These are phyloP conservation scores for Herpailurus yagouaroundi DNA, from an alignment of 2,113 vertebrate species.

Conservation along the genomic window DNA sequence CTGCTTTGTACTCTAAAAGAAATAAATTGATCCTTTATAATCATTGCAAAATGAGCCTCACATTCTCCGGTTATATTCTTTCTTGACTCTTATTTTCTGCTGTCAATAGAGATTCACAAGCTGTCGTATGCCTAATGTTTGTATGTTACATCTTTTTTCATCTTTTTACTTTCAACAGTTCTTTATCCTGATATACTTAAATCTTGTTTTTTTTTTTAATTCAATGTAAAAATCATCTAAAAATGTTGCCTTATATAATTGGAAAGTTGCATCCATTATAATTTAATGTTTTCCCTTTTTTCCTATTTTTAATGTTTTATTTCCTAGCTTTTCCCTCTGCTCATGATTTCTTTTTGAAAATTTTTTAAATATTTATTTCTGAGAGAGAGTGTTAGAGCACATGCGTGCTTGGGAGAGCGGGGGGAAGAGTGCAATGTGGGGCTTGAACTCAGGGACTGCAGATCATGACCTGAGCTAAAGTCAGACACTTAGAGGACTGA, in stretches of 20 bases:
- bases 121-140: neutral
- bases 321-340: neutral
- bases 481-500: too few relatives aligned
- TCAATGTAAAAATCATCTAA: neutral
- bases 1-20: neutral
- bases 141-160: neutral
- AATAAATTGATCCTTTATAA: neutral
- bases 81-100: neutral
- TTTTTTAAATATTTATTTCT: neutral
- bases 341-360: neutral
- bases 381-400: too few relatives aligned
- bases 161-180: neutral
- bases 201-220: neutral
- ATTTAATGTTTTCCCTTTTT: neutral
- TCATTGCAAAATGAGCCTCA: neutral
- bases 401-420: too few relatives aligned
- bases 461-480: too few relatives aligned
- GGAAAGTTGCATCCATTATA: neutral
- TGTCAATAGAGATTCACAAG: neutral
- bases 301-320: neutral
- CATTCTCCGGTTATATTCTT: neutral
- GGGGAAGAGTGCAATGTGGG: too few relatives aligned
- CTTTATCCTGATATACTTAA: neutral
- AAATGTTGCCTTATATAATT: neutral
- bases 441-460: too few relatives aligned